These are phyloP conservation scores for Drosophila diplacantha DNA, from an alignment of 2,888 invertebrate species.

Conservation along the genomic window DNA sequence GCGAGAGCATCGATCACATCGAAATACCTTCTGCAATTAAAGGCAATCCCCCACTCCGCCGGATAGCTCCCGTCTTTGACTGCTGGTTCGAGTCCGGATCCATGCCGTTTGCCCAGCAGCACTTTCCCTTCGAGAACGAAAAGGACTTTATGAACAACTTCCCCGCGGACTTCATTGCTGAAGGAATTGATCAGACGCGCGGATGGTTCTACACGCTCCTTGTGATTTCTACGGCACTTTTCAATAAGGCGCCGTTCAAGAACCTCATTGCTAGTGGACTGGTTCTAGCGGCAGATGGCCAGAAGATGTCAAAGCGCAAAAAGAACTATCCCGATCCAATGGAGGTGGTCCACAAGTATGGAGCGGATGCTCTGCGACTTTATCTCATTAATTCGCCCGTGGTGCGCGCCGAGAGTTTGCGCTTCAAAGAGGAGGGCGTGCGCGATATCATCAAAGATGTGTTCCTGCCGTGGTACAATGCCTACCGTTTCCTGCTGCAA, in stretches of 20 bases:
- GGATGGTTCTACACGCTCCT: conserved; percentile 99
- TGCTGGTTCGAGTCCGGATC: conserved; percentile 99
- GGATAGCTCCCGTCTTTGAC: conserved; percentile 97
- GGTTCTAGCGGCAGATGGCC: conserved; percentile 97
- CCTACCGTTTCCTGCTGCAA: conserved; percentile 94
- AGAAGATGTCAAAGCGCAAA: conserved; percentile 99
- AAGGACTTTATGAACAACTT: conserved; percentile 93
- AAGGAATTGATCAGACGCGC: conserved; percentile 98
- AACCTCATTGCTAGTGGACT: conserved; percentile 98
- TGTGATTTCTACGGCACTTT: conserved; percentile 96
- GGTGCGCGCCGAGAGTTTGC: conserved; percentile 96
- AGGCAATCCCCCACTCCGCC: conserved; percentile 89
- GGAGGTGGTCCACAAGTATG: conserved; percentile 92
- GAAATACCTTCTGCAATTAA: conserved; percentile 92
- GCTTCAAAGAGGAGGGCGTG: conserved; percentile 98
- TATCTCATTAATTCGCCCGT: conserved; percentile 99
- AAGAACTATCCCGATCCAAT: conserved; percentile 99
- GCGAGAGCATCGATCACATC: conserved; percentile 95
- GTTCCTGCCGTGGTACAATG: conserved; percentile 97
- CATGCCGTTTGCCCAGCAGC: conserved; percentile 98
- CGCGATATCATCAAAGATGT: conserved; percentile 97
- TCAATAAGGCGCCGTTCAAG: conserved; percentile 97
- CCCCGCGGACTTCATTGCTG: conserved; percentile 99
- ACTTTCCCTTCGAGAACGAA: conserved; percentile 96
- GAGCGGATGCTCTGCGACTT: conserved; percentile 96